Conservation (phyloP, 2,113 vertebrate species). For the Pycnonotus jocosus region DNA sequence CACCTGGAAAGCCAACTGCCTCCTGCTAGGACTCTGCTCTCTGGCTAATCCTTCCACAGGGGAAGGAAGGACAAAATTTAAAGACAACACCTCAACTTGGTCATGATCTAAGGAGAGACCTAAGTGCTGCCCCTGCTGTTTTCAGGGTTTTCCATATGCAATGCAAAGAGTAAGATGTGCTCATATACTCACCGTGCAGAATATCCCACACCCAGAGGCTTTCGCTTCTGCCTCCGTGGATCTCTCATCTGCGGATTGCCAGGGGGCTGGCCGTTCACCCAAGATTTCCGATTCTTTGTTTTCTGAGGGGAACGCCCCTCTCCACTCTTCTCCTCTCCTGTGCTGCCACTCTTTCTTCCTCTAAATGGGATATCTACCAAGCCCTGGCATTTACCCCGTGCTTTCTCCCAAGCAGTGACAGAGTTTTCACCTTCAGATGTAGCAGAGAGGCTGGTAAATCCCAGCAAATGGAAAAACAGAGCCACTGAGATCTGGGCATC, state of each 20-base stretch:
- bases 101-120: background rate
- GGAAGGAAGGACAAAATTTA: background rate
- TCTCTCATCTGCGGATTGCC: conserved; percentile 83
- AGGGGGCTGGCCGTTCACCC: conserved; percentile 58
- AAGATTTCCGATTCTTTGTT: conserved; percentile 60
- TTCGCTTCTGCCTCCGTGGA: conserved; percentile 84
- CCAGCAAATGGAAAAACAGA: conserved; percentile 87
- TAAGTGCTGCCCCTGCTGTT: background rate
- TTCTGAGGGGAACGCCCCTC: conserved; percentile 66
- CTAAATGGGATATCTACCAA: conserved; percentile 89
- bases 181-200: conserved; percentile 82
- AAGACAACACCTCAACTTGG: background rate
- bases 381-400: conserved; percentile 78
- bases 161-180: background rate
- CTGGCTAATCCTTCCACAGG: background rate
- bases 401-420: conserved; percentile 67
- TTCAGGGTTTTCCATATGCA: background rate
- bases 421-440: background rate
- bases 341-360: conserved; percentile 58
- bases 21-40: background rate
- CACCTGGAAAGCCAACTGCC: background rate
- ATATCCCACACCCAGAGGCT: conserved; percentile 89
- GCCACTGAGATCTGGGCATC: conserved; percentile 92
- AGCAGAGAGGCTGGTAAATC: conserved; percentile 57
- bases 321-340: conserved; percentile 64